Conservation (phyloP, 2,888 invertebrate genomes). For the Cheilosia vulpina region DNA sequence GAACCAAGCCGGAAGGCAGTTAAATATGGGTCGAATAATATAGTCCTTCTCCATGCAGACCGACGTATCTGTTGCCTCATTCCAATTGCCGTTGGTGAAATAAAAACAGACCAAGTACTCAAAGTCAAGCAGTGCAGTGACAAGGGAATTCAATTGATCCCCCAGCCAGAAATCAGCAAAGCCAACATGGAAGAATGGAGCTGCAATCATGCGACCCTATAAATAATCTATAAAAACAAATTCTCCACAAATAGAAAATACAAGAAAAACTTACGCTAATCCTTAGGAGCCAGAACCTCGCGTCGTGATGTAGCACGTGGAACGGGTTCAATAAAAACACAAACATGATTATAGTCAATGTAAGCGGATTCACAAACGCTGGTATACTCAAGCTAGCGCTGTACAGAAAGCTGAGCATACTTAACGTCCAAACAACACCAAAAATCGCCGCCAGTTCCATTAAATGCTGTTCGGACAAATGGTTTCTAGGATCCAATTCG, state of each 20-base stretch:
- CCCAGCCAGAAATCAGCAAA: constrained; percentile 99
- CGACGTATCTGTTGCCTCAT: constrained; percentile 85
- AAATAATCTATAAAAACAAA: constrained; percentile 75
- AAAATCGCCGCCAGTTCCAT: constrained; percentile 97
- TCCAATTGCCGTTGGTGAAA: constrained; percentile 90
- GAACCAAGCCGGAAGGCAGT: constrained; percentile 98
- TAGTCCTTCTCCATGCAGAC: constrained; percentile 89
- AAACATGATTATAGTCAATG: constrained; percentile 91
- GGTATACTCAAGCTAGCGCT: constrained; percentile 94
- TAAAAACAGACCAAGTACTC: constrained; percentile 98
- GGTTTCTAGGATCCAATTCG: constrained; percentile 97
- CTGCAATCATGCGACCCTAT: constrained; percentile 92
- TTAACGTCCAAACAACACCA: constrained; percentile 97
- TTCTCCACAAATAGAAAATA: background rate
- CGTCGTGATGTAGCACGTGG: constrained; percentile 95
- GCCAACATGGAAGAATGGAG: constrained; percentile 96
- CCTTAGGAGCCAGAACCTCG: constrained; percentile 96
- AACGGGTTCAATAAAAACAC: constrained; percentile 96
- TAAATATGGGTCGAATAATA: constrained; percentile 92
- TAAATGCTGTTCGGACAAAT: constrained; percentile 96
- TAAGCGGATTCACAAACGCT: constrained; percentile 95
- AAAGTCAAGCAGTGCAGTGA: constrained; percentile 94
- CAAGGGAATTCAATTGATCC: constrained; percentile 97
- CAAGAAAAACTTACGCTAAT: constrained; percentile 88
- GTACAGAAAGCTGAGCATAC: constrained; percentile 88